A percentile compares a stretch with the other conserved stretches of the same genome.
Evolutionary conservation across 2,888 invertebrate genomes (phyloP).

Genomic region (Tenthredo amoena): DNA sequence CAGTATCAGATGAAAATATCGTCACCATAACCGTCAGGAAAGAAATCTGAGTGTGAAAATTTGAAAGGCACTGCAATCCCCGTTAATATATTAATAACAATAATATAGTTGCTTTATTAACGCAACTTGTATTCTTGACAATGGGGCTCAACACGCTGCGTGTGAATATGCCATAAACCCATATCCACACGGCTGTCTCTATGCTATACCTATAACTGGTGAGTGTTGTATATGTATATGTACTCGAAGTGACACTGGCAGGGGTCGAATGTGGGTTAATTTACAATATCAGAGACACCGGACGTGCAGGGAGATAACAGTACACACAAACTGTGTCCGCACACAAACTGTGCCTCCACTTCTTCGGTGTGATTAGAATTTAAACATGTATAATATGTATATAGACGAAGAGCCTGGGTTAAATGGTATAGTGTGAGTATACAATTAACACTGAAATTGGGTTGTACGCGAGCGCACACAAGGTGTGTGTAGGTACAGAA

Average conservation of each 20-base stretch:
- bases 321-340: constrained; percentile 26
- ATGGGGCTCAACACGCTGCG: background rate
- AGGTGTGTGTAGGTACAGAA: constrained; percentile 11
- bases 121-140: background rate
- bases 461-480: constrained; percentile 15
- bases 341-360: background rate
- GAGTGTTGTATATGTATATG: constrained; percentile 32
- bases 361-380: constrained; percentile 46
- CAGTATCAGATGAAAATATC: background rate
- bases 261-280: constrained; percentile 68
- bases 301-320: constrained; percentile 59
- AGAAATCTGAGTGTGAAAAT: background rate
- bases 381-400: background rate
- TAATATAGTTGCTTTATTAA: constrained; percentile 9
- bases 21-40: background rate
- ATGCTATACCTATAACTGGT: background rate
- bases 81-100: constrained; percentile 8
- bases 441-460: constrained; percentile 46
- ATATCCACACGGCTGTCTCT: constrained; percentile 8
- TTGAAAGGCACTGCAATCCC: background rate
- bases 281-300: constrained; percentile 68
- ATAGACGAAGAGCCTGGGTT: background rate
- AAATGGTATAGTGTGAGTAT: background rate
- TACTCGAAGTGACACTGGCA: constrained; percentile 54
- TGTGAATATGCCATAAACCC: constrained; percentile 31